phyloP scores from a whole-genome alignment of 2,113 vertebrate genomes.

The Zapus hudsonius region DNA sequence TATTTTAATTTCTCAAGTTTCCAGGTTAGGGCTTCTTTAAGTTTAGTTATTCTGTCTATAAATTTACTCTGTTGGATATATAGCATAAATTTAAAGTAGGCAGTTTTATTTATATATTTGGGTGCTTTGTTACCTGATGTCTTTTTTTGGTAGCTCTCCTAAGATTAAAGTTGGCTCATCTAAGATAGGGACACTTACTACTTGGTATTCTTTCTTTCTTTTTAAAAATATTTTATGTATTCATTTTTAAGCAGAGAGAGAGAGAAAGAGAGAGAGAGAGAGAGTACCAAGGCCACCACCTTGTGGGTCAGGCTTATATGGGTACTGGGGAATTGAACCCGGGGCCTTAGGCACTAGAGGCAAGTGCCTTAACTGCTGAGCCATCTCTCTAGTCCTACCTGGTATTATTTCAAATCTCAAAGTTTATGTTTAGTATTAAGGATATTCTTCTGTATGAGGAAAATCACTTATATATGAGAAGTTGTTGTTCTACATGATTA shows the following conservation, averaged over 20 bases:
- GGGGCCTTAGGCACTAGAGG: no score
- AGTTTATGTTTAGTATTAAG: slow-evolving; percentile 85
- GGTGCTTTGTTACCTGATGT: slow-evolving; percentile 88
- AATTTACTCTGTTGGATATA: slow-evolving; percentile 85
- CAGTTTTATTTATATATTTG: slow-evolving; percentile 89
- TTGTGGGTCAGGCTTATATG: no score
- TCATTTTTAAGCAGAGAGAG: no score
- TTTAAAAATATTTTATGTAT: no score
- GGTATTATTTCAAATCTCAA: slow-evolving; percentile 84
- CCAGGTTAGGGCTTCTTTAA: slow-evolving; percentile 78
- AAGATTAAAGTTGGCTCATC: no score
- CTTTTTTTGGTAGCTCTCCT: slow-evolving; percentile 87
- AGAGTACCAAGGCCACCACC: no score
- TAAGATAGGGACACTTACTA: slow-evolving; percentile 83
- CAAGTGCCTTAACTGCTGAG: no score
- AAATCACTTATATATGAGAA: slow-evolving; percentile 84
- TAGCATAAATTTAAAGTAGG: slow-evolving; percentile 86
- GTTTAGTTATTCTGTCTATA: slow-evolving; percentile 84
- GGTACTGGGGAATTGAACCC: no score
- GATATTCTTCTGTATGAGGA: slow-evolving; percentile 85
- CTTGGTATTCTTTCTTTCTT: no score
- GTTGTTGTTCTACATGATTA: slow-evolving; percentile 82
- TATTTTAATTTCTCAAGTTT: slow-evolving; percentile 87
- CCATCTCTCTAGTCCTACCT: no score
- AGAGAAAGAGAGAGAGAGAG: no score